Percentiles rank a stretch among this genome's conserved stretches.
phyloP scores from a whole-genome alignment of 2,797 vertebrate species.

The Pangasius sanitwongsei region DNA sequence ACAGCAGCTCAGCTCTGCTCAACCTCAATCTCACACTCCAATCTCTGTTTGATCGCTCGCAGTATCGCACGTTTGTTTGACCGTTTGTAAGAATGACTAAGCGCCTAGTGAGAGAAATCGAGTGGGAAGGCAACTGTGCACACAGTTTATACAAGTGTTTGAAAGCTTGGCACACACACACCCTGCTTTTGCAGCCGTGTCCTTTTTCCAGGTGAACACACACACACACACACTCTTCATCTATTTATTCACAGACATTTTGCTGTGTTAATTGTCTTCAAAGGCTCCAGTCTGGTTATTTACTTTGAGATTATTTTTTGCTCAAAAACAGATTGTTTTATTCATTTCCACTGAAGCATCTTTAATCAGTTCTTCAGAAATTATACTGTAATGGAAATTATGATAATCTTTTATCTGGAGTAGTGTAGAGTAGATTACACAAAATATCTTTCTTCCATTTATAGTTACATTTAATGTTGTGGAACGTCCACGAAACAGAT shows the following conservation, averaged over 20 bases:
- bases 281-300: not conserved
- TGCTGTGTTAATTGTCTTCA: not conserved
- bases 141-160: not conserved
- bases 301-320: not conserved
- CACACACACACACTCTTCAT: not conserved
- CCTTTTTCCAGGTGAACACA: not conserved
- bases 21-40: slow-evolving; percentile 17
- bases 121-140: slow-evolving; percentile 21
- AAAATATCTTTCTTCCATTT: no score
- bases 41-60: slow-evolving; percentile 2
- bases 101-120: slow-evolving; percentile 13
- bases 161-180: not conserved
- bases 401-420: not conserved
- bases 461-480: no score
- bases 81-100: slow-evolving; percentile 11
- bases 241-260: not conserved
- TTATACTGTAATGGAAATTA: not conserved
- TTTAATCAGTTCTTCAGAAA: not conserved
- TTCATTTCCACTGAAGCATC: not conserved
- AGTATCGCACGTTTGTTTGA: not conserved
- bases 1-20: not conserved
- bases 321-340: not conserved
- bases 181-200: not conserved
- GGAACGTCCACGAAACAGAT: no score
- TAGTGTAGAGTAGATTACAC: not conserved